A percentile compares a stretch with the other conserved stretches of the same genome.
phyloP scores from a whole-genome alignment of 1,140 invertebrate genomes.

The Conus ventricosus region DNA sequence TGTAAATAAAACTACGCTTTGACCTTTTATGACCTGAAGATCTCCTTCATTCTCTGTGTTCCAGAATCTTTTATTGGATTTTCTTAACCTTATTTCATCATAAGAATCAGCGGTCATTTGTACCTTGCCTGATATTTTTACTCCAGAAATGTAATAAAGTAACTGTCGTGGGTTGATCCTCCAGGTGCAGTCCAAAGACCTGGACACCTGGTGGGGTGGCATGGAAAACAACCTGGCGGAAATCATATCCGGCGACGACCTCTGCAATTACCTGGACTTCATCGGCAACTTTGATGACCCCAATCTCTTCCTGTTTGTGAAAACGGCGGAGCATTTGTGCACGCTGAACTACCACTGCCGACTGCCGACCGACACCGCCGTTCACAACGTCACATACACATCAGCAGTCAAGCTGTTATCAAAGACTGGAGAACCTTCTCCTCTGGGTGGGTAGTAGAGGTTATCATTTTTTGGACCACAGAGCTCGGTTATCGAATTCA shows the following conservation, averaged over 20 bases:
- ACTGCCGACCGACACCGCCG: slow-evolving; percentile 65
- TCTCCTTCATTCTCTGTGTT: too few relatives aligned
- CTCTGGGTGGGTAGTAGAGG: not conserved
- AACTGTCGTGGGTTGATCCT: not conserved
- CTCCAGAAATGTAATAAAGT: too few relatives aligned
- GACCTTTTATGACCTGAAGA: too few relatives aligned
- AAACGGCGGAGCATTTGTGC: slow-evolving; percentile 64
- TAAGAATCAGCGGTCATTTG: too few relatives aligned
- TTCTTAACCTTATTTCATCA: too few relatives aligned
- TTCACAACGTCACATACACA: slow-evolving; percentile 61
- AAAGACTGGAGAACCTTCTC: slow-evolving; percentile 40
- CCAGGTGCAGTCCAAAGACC: slow-evolving; percentile 56
- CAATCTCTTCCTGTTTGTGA: slow-evolving; percentile 65
- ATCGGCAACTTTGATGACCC: slow-evolving; percentile 63
- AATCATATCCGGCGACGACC: slow-evolving; percentile 64
- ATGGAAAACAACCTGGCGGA: slow-evolving; percentile 62
- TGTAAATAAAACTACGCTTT: too few relatives aligned
- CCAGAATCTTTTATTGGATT: too few relatives aligned
- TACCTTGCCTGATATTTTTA: too few relatives aligned
- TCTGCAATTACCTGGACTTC: slow-evolving; percentile 68
- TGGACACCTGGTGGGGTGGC: slow-evolving; percentile 67
- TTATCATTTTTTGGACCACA: too few relatives aligned
- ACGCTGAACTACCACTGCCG: slow-evolving; percentile 61
- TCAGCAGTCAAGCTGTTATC: slow-evolving; percentile 59
- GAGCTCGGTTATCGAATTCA: not conserved